These are phyloP conservation scores for Paracanthobrama guichenoti DNA, from an alignment of 2,113 vertebrate genomes.

Conservation along the genomic window DNA sequence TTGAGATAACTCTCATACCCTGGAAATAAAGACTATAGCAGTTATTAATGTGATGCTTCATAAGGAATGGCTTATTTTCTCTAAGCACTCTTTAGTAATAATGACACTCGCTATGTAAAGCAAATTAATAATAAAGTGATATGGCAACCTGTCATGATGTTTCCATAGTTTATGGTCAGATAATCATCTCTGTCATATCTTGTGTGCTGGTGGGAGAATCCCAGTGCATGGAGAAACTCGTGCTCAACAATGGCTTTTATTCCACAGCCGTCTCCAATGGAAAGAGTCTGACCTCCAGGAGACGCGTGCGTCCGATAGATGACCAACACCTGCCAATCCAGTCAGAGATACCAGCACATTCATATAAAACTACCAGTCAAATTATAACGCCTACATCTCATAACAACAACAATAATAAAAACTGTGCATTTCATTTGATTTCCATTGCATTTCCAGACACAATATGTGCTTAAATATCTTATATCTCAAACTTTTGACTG, in stretches of 20 bases:
- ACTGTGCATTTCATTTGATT: not conserved
- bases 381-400: not conserved
- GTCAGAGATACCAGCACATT: not conserved
- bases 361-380: not conserved
- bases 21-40: constrained; percentile 51
- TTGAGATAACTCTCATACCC: constrained; percentile 83
- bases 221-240: constrained; percentile 88
- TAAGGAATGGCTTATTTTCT: not conserved
- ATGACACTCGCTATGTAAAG: not conserved
- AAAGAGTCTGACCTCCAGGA: constrained; percentile 63
- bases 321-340: constrained; percentile 23
- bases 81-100: not conserved
- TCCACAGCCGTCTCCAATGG: constrained; percentile 85
- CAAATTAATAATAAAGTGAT: constrained; percentile 51
- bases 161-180: constrained; percentile 82
- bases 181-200: constrained; percentile 88
- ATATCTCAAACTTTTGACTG: not conserved
- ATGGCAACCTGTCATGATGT: constrained; percentile 78
- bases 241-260: constrained; percentile 84
- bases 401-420: no score
- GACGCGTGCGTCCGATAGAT: not conserved
- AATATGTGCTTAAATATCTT: no score
- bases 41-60: not conserved
- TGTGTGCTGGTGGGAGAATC: constrained; percentile 94
- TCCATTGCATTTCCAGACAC: no score